Percentiles rank a stretch among this genome's conserved stretches.
Conservation (phyloP, 2,888 invertebrate genomes). For the Parasteatoda lunata region DNA sequence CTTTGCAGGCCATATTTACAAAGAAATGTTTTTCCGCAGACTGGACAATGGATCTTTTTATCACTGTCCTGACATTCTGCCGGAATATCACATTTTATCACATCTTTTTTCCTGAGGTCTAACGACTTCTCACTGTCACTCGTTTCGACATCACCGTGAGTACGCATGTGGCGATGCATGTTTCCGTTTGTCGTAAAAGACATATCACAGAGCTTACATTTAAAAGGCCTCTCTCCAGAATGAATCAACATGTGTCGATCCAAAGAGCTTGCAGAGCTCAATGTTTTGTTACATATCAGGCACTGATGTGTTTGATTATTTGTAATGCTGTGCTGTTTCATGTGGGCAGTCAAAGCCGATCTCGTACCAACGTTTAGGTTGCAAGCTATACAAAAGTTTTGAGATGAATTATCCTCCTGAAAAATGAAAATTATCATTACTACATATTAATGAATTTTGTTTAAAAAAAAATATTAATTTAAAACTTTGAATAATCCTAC, state of each 20-base stretch:
- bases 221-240: constrained; percentile 86
- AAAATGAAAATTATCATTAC: not conserved
- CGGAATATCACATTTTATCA: constrained; percentile 17
- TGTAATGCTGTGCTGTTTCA: constrained; percentile 76
- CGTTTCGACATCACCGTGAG: constrained; percentile 77
- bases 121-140: constrained; percentile 34
- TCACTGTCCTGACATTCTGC: constrained; percentile 60
- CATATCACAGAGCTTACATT: constrained; percentile 85
- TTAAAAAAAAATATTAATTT: not conserved
- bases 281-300: constrained; percentile 81
- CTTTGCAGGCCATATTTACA: constrained; percentile 79
- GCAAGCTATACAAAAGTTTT: constrained; percentile 80
- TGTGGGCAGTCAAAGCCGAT: constrained; percentile 82
- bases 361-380: constrained; percentile 79
- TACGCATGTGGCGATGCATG: constrained; percentile 88
- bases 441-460: not conserved
- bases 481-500: too few species aligned
- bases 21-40: constrained; percentile 81
- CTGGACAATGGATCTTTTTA: constrained; percentile 77
- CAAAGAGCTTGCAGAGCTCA: constrained; percentile 85
- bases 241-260: constrained; percentile 87
- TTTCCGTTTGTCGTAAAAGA: constrained; percentile 90
- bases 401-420: constrained; percentile 31
- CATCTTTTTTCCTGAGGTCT: constrained; percentile 40
- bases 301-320: constrained; percentile 78